Conservation (phyloP, 1,140 invertebrate species). For the Drosophila varians region DNA sequence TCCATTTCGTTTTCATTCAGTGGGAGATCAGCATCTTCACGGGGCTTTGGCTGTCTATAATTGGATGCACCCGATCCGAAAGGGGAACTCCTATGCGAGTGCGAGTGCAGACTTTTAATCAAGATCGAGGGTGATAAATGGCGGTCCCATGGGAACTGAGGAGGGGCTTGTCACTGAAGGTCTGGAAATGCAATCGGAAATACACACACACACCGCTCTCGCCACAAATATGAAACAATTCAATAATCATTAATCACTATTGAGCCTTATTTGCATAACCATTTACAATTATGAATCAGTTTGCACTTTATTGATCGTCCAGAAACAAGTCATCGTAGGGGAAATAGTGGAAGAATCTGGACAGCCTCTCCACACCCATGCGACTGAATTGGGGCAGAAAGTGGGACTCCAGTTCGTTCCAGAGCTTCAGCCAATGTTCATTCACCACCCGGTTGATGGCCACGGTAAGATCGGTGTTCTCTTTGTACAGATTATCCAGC, state of each 20-base stretch:
- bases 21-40: constrained; percentile 69
- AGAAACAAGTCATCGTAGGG: constrained; percentile 50
- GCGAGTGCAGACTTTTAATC: constrained; percentile 64
- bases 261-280: background rate
- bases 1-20: constrained; percentile 65
- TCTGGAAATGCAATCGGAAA: constrained; percentile 10
- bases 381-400: constrained; percentile 9
- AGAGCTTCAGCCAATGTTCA: constrained; percentile 44
- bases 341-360: background rate
- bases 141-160: constrained; percentile 42
- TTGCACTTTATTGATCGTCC: constrained; percentile 3
- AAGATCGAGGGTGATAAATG: constrained; percentile 75
- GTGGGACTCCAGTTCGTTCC: constrained; percentile 44
- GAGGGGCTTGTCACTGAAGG: constrained; percentile 25
- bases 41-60: constrained; percentile 75
- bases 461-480: constrained; percentile 37
- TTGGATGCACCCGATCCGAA: constrained; percentile 49
- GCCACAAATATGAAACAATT: constrained; percentile 14
- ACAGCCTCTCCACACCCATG: background rate
- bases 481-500: constrained; percentile 35
- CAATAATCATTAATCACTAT: constrained; percentile 19
- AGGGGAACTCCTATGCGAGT: constrained; percentile 1
- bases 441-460: constrained; percentile 39
- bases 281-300: background rate
- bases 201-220: constrained; percentile 1